A percentile compares a stretch with the other conserved stretches of the same genome.
Conservation (phyloP, 2,113 vertebrate species). For the Lamprotornis superbus region DNA sequence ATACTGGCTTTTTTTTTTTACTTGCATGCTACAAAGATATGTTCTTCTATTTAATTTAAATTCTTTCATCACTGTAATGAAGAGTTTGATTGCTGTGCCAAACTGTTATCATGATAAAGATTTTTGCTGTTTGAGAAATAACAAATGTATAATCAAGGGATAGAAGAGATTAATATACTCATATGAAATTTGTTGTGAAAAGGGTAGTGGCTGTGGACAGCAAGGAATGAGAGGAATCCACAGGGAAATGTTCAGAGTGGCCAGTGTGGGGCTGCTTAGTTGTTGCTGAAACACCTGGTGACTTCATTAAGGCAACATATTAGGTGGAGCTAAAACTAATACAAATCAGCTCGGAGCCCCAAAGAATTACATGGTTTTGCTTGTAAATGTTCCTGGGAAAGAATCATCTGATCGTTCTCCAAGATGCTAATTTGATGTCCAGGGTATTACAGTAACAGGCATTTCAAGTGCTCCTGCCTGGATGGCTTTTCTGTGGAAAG, state of each 20-base stretch:
- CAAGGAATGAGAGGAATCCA: neutral
- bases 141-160: neutral
- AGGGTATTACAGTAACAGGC: neutral
- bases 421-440: neutral
- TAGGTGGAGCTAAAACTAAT: neutral
- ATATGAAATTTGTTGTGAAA: neutral
- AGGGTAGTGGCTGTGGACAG: neutral
- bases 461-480: neutral
- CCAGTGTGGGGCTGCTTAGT: neutral
- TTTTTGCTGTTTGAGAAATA: conserved; percentile 5
- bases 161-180: neutral
- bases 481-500: conserved; percentile 16
- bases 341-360: neutral
- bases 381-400: neutral
- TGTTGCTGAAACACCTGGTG: neutral
- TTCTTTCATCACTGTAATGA: neutral
- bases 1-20: neutral
- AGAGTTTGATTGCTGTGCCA: neutral
- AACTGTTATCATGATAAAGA: neutral
- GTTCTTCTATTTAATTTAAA: neutral
- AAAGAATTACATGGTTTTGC: neutral
- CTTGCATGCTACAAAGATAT: neutral
- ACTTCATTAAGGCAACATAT: neutral
- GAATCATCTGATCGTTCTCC: neutral
- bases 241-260: neutral